Base-by-base conservation (phyloP, 2,888 invertebrate species). In the Plebejus anna region DNA sequence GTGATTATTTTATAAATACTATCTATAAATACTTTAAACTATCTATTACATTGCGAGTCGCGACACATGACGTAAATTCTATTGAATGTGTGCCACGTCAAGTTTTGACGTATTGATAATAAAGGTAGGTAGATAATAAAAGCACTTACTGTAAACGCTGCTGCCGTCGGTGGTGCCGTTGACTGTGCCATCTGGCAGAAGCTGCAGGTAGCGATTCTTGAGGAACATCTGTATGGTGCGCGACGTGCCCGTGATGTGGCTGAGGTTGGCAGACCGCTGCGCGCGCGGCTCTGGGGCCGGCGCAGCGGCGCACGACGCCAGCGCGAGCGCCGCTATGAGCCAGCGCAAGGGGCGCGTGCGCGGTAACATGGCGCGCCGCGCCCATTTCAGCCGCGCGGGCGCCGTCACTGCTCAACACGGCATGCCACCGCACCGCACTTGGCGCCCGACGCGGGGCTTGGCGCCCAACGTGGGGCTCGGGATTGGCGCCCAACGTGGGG, bases 151-250 rank as follows among this genome's bases (percentile, higher is more conserved):
- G 95, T 96, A 97, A 94, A 96, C 96, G 94, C 97, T 97, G 89
- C 95, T 95, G 93, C 96, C 96, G 89, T 97, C 96, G 87, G 95
- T 95, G 88, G 97, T 97, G 83, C 97, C 97, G 94, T 97, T 97
- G 91, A 97, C 97, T 84, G 96, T 96, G 89, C 97, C 97, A 94
- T 97, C 97, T 82, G 97, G 96, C 92, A 97, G 93, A 84, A 97
- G 94, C 94, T 97, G 97, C 82, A 97, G 95, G 89, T 96, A 96
- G 83, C 96, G 95, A 94, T 97, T 96, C 94, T 96, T 97, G 91
- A 97, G 96, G 94, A 96, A 97, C 95, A 97, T 95, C 94, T 96
- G 96, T 86, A 97, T 97, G 88, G 96, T 97, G 84, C 97, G 95
- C 81, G 96, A 95, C 79, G 96, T 96, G 88, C 97, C 97, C 83